phyloP scores from a whole-genome alignment of 2,797 vertebrate species.

The Pipistrellus pipistrellus region DNA sequence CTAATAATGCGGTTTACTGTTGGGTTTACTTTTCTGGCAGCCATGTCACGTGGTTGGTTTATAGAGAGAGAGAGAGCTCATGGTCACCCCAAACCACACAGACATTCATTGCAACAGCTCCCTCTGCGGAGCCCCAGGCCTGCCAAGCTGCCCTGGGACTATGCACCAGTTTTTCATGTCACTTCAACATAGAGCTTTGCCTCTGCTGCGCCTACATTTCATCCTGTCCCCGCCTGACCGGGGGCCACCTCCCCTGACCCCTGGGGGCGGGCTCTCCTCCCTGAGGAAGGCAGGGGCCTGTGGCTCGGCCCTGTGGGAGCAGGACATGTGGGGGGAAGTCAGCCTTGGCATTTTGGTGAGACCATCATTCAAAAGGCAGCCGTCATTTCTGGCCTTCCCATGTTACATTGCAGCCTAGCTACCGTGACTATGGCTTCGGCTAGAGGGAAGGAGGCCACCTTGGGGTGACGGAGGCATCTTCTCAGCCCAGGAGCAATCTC shows the following conservation, averaged over 20 bases:
- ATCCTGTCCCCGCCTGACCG: no score
- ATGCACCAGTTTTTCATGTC: background rate
- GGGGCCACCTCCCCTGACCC: background rate
- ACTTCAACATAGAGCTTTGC: background rate
- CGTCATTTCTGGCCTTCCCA: background rate
- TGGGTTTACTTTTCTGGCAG: background rate
- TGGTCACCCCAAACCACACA: background rate
- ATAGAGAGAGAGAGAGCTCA: no score
- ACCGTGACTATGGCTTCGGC: background rate
- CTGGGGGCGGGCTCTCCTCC: no score
- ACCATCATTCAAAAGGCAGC: background rate
- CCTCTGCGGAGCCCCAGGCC: background rate
- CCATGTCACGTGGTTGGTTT: background rate
- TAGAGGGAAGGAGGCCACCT: background rate
- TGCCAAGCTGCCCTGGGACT: background rate
- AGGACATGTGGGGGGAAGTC: background rate
- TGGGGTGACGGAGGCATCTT: accelerated
- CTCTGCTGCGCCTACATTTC: background rate
- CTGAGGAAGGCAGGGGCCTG: background rate
- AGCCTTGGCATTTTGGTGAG: background rate
- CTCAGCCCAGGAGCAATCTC: background rate
- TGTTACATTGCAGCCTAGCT: background rate
- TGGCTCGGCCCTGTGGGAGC: background rate
- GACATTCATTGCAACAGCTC: background rate
- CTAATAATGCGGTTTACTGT: background rate